Conservation (phyloP, 2,113 vertebrate genomes). For the Pteronura brasiliensis region DNA sequence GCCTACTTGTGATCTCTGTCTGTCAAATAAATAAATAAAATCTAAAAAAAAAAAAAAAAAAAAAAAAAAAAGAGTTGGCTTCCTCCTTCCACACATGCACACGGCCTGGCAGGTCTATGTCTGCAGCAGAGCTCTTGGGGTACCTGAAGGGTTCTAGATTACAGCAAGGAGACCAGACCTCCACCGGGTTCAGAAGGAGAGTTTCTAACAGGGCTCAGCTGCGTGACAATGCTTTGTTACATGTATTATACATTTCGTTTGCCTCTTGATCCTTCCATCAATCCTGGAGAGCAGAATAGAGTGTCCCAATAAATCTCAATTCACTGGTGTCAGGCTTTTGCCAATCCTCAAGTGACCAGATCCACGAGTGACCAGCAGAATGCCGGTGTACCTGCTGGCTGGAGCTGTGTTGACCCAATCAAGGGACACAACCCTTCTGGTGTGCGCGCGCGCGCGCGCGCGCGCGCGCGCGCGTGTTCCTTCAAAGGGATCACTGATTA, state of each 20-base stretch:
- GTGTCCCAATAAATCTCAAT: neutral
- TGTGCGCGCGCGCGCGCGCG: accelerated
- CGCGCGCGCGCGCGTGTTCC: neutral
- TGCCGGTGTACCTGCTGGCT: neutral
- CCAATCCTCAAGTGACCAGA: neutral
- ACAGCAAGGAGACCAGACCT: neutral
- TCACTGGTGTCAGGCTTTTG: neutral
- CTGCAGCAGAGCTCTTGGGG: neutral
- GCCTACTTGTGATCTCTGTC: too few species aligned
- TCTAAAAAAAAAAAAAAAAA: too few species aligned
- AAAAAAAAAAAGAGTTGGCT: neutral
- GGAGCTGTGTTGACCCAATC: neutral
- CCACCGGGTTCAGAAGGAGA: neutral
- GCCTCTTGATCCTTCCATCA: neutral
- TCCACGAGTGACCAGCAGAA: neutral
- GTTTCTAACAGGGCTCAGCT: neutral
- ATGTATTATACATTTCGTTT: neutral
- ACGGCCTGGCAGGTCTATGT: too few species aligned
- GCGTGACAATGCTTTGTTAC: neutral
- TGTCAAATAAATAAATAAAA: too few species aligned
- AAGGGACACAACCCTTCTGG: neutral
- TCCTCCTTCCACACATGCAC: neutral
- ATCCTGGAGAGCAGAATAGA: neutral
- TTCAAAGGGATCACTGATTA: neutral
- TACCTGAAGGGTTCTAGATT: neutral